A percentile compares a stretch with the other conserved stretches of the same genome.
These are phyloP conservation scores for Thamnophis elegans DNA, from an alignment of 2,797 vertebrate genomes.

Conservation along the genomic window DNA sequence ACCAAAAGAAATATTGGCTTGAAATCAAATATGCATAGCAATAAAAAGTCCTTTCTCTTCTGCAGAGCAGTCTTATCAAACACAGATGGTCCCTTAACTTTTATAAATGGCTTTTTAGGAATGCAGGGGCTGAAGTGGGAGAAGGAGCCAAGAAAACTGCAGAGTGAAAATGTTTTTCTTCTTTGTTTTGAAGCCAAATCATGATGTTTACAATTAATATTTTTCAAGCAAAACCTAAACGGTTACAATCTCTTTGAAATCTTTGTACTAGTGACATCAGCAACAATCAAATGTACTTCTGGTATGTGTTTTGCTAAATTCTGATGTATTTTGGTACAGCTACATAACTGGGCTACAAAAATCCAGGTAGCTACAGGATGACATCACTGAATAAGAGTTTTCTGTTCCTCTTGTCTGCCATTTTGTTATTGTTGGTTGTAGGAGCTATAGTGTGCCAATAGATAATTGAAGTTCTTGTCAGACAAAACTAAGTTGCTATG, in stretches of 20 bases:
- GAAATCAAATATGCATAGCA: not conserved
- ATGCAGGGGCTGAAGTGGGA: not conserved
- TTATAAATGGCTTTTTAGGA: not conserved
- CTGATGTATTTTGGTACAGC: not conserved
- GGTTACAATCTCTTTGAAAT: not conserved
- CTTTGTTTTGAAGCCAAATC: not conserved
- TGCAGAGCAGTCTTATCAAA: not conserved
- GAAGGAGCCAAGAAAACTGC: not conserved
- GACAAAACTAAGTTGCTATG: not conserved
- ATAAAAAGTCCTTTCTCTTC: not conserved
- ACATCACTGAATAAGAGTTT: not conserved
- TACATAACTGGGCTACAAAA: not conserved
- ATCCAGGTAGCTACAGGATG: not conserved
- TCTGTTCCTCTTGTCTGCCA: not conserved
- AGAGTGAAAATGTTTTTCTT: not conserved
- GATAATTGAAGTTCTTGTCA: not conserved
- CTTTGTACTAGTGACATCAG: not conserved
- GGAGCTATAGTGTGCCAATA: not conserved
- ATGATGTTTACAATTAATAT: not conserved
- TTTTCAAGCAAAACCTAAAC: not conserved
- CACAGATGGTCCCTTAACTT: not conserved
- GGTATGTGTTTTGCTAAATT: not conserved
- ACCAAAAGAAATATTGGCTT: not conserved
- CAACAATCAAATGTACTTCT: not conserved
- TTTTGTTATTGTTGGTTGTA: not conserved